Evolutionary conservation across 2,797 vertebrate species (phyloP).

Genomic region (Anabas testudineus): DNA sequence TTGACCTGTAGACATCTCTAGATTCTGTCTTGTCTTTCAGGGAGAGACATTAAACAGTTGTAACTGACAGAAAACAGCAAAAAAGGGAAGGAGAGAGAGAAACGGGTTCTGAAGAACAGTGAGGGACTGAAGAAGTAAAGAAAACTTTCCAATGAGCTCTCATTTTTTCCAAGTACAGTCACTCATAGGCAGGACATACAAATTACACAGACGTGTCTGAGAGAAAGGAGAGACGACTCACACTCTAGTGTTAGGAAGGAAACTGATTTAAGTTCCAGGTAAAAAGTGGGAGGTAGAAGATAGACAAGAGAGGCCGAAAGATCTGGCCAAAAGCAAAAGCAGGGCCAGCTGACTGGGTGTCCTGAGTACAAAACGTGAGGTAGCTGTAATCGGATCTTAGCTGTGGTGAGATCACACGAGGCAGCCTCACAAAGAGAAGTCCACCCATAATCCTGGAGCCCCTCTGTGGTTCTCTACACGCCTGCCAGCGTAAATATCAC

Average conservation of each 20-base stretch:
- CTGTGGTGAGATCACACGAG: constrained; percentile 78
- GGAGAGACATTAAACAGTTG: constrained; percentile 19
- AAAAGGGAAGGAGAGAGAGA: constrained; percentile 10
- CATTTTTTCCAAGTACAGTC: constrained; percentile 79
- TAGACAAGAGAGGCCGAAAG: not conserved
- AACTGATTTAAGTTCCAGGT: constrained; percentile 16
- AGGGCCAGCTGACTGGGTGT: constrained; percentile 56
- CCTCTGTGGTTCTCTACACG: constrained; percentile 48
- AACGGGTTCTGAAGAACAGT: constrained; percentile 22
- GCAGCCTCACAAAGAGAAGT: constrained; percentile 60
- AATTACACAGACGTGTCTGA: constrained; percentile 52
- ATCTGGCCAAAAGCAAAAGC: constrained; percentile 34
- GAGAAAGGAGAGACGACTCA: constrained; percentile 29
- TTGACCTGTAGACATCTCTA: not conserved
- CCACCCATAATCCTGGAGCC: constrained; percentile 65
- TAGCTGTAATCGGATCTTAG: constrained; percentile 80
- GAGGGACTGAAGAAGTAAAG: constrained; percentile 55
- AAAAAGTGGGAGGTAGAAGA: constrained; percentile 10
- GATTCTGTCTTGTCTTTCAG: constrained; percentile 5
- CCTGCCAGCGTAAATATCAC: constrained; percentile 47
- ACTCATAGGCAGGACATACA: constrained; percentile 56
- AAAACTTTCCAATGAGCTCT: constrained; percentile 68
- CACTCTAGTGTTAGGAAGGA: constrained; percentile 13
- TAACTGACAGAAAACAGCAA: constrained; percentile 36
- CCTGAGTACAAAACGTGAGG: constrained; percentile 73